Percentiles rank a stretch among this genome's conserved stretches.
Evolutionary conservation across 2,797 vertebrate genomes (phyloP).

Genomic region (Okamejei kenojei): DNA sequence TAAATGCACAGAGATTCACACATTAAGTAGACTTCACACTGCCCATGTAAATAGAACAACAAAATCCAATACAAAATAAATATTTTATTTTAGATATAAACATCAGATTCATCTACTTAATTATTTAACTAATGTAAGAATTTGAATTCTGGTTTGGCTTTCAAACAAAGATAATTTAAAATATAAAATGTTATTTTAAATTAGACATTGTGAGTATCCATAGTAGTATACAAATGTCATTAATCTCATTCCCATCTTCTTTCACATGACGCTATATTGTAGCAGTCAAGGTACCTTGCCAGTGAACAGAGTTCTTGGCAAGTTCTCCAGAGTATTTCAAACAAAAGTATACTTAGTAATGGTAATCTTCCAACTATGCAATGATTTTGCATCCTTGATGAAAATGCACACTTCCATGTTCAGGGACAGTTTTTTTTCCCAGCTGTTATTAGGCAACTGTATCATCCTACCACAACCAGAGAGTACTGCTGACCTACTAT

Average conservation of each 20-base stretch:
- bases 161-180: not conserved
- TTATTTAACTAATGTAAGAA: not conserved
- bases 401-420: too few species aligned
- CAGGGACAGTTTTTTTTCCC: too few species aligned
- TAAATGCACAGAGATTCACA: not conserved
- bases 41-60: not conserved
- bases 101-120: not conserved
- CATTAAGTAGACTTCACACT: not conserved
- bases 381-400: too few species aligned
- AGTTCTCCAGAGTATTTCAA: too few species aligned
- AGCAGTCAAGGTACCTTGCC: not conserved
- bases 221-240: not conserved
- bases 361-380: too few species aligned
- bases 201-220: too few species aligned
- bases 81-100: not conserved
- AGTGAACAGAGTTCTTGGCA: not conserved
- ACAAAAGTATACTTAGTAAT: too few species aligned
- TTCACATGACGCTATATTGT: not conserved
- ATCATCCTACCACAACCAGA: too few species aligned
- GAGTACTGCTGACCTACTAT: too few species aligned
- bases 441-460: too few species aligned
- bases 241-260: not conserved
- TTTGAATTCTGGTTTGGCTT: not conserved
- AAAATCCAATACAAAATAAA: not conserved
- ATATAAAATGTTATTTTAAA: not conserved